Evolutionary conservation across 2,113 vertebrate genomes (phyloP).

Genomic region (Larimichthys polyactis): DNA sequence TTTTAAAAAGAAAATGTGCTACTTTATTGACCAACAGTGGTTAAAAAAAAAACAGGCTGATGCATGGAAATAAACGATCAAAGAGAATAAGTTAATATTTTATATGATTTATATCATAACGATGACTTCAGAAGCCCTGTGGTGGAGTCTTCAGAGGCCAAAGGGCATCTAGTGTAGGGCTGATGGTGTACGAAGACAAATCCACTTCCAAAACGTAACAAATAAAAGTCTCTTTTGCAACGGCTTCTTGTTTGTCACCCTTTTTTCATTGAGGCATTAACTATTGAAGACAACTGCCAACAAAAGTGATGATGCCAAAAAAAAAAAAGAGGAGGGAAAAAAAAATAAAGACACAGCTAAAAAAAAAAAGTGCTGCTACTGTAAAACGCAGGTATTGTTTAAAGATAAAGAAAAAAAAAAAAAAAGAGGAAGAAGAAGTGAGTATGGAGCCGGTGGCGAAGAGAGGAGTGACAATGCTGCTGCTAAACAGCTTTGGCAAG

Average conservation of each 20-base stretch:
- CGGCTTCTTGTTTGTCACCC: slow-evolving; percentile 62
- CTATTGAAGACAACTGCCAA: slow-evolving; percentile 79
- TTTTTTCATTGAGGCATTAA: slow-evolving; percentile 79
- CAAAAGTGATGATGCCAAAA: slow-evolving; percentile 79
- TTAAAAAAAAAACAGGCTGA: not conserved
- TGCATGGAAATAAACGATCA: not conserved
- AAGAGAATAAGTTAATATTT: not conserved
- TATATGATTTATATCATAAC: not conserved
- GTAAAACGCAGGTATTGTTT: slow-evolving; percentile 85
- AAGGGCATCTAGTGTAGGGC: slow-evolving; percentile 19
- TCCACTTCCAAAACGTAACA: slow-evolving; percentile 28
- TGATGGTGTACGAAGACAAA: slow-evolving; percentile 52
- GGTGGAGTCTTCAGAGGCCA: not conserved
- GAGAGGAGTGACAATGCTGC: slow-evolving; percentile 76
- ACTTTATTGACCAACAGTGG: not conserved
- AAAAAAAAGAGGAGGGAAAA: slow-evolving; percentile 25
- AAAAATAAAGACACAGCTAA: slow-evolving; percentile 75
- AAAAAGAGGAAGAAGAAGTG: slow-evolving; percentile 42
- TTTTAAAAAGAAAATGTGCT: not conserved
- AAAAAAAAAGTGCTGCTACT: slow-evolving; percentile 80
- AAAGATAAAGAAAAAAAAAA: slow-evolving; percentile 72
- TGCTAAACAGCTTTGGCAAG: slow-evolving; percentile 84
- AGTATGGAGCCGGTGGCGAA: slow-evolving; percentile 69
- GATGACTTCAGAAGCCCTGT: not conserved
- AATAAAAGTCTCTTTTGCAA: slow-evolving; percentile 52